These are phyloP conservation scores for Cheilosia scutellata DNA, from an alignment of 2,888 invertebrate species.

Conservation along the genomic window DNA sequence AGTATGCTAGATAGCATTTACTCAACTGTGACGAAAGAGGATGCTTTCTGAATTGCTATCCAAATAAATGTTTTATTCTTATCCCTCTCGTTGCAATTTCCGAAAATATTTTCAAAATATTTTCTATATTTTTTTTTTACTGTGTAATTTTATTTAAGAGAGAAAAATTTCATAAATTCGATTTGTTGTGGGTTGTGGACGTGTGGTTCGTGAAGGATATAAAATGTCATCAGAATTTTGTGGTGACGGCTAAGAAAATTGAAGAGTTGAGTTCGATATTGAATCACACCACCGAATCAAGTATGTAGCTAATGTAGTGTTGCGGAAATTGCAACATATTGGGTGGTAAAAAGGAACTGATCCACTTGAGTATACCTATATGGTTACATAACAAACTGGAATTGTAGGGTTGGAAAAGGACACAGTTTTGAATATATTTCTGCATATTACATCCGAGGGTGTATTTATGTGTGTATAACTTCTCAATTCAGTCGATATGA, in stretches of 20 bases:
- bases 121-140: neutral
- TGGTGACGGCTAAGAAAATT: neutral
- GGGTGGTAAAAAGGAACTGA: no score
- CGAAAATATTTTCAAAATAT: neutral
- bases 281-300: neutral
- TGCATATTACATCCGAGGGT: no score
- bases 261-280: neutral
- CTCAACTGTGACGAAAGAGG: constrained; percentile 21
- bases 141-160: neutral
- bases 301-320: no score
- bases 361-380: no score
- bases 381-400: no score
- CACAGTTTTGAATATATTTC: no score
- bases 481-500: no score
- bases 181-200: neutral
- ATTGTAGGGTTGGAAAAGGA: no score
- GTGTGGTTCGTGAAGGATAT: neutral
- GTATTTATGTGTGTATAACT: no score
- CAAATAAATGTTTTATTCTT: constrained; percentile 25
- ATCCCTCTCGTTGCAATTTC: neutral
- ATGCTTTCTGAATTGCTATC: constrained; percentile 45
- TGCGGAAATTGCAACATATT: no score
- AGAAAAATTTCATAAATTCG: neutral
- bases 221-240: neutral
- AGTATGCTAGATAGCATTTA: constrained; percentile 15